Base-by-base conservation (phyloP, 2,888 invertebrate genomes). In the Platycheirus rosarum region DNA sequence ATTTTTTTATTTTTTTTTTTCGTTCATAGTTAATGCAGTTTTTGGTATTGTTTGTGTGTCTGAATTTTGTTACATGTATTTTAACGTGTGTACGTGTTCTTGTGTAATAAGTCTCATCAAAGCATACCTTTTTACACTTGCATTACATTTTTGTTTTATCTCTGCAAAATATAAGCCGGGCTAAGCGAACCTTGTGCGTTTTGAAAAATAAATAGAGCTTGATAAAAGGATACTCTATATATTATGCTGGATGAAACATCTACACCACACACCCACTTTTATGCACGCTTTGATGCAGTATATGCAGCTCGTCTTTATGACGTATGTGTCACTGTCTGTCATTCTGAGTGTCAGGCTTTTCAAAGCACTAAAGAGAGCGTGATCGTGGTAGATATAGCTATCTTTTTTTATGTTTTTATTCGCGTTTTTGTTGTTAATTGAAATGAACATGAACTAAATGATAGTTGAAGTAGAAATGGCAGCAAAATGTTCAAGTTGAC, bases 361-460 rank as follows among this genome's bases (percentile, higher is more conserved):
- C 14, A 55, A 60, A 42, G 70, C 48, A 70, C 44, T 29, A 57
- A 77, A 70, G 37, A 57, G 53, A 66, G 60, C 46, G 65, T 53
- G 60, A 60, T 65, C 37, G 66, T 49, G 35, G 48, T 48, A 29
- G 23, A 35, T 44, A 18, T 46, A 5, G 26, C 32, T 42, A 32
- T n/a, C 32, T n/a, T 11, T 6, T 9, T 55, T 42, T 57, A 5
- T 26, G 29, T 40, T 51, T 40, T 26, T 40, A 20, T 57, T 44
- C 13, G 6, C 42, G 42, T 60, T 44, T 51, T 66, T 53, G 46
- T 62, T 44, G 37, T 40, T 78, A 73, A 73, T 79, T 73, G 62
- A 79, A 79, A 79, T 62, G 73, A 79, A 79, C 78, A 68, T 79
- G 78, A 79, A 62, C 78, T 46, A 79, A 79, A 79, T 79, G 62